phyloP scores from a whole-genome alignment of 2,888 invertebrate genomes.

The Trileptium ribeirensis region DNA sequence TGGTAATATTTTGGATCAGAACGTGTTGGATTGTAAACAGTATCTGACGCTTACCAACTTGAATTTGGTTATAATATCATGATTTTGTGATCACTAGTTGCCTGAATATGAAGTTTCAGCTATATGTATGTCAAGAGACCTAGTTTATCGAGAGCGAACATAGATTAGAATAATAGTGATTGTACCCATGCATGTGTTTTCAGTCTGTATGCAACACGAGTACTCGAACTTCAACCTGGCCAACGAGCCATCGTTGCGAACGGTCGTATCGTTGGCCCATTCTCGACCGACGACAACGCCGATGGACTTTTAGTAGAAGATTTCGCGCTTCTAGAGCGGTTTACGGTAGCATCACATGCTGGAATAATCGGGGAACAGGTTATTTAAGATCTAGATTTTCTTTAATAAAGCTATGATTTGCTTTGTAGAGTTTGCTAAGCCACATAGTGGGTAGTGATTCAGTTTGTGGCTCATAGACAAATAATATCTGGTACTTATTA shows the following conservation, averaged over 20 bases:
- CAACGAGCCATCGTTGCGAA: slow-evolving; percentile 73
- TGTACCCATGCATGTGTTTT: slow-evolving; percentile 56
- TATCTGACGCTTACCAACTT: too few relatives aligned
- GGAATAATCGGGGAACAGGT: slow-evolving; percentile 40
- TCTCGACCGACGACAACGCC: slow-evolving; percentile 57
- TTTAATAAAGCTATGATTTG: too few relatives aligned
- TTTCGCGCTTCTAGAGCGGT: slow-evolving; percentile 75
- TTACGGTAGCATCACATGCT: slow-evolving; percentile 49
- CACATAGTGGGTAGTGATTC: too few relatives aligned
- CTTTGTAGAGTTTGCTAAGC: too few relatives aligned
- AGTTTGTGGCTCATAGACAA: too few relatives aligned
- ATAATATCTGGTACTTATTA: too few relatives aligned
- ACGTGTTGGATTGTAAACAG: too few relatives aligned
- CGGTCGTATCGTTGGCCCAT: slow-evolving; percentile 74
- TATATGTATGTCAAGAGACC: neutral
- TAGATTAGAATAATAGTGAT: slow-evolving; percentile 41
- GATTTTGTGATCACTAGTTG: too few relatives aligned
- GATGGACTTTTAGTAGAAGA: slow-evolving; percentile 79
- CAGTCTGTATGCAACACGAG: slow-evolving; percentile 64
- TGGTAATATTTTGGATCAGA: too few relatives aligned
- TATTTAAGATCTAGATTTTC: too few relatives aligned
- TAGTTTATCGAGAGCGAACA: slow-evolving; percentile 29
- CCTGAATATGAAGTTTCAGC: neutral
- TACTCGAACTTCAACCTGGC: slow-evolving; percentile 64
- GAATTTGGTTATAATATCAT: too few relatives aligned